Evolutionary conservation across 2,888 invertebrate genomes (phyloP), one percentile per base, ranked within the genome.

Genomic region (Mechanitis messenoides): DNA sequence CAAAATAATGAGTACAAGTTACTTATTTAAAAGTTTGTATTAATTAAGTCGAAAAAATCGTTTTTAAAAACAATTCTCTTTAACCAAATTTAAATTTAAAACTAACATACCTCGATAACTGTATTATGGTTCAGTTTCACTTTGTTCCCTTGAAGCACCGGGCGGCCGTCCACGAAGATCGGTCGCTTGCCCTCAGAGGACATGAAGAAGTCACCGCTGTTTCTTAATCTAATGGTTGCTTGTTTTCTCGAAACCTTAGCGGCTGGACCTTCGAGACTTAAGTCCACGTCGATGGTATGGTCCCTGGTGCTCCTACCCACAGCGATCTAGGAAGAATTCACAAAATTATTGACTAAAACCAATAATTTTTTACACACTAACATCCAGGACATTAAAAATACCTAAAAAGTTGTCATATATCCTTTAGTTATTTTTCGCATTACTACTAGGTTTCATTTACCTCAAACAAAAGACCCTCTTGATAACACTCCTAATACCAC

Each of bases 121-220:
- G 97, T 96, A 81, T 98, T 98, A 84, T 98, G 97, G 77, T 95
- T 95, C 20, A 99, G 91, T 73, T 96, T 95, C 61, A 96, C 95
- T 91, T 97, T 97, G 83, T 95, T 96, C 55, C 97, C 97, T 58
- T 93, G 93, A 9, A 97, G 91, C 60, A 99, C 92, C 0, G 98
- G 97, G 64, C 95, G 93, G 2, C 98, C 97, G 81, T 99, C 98
- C 4, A 99, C 95, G 81, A 96, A 98, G 74, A 99, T 95, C 2
- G 98, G 96, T 64, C 98, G 90, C 79, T 97, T 97, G 31, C 98
- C 99, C 81, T 98, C 98, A 55, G 98, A 98, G 31, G 96, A 95
- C 73, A 99, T 92, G 79, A 96, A 96, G 83, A 98, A 99, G 79
- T 98, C 98, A 0, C 98, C 98, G 69, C 95, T 97, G 81, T 96